Percentiles rank a stretch among this genome's conserved stretches.
Evolutionary conservation across 2,113 vertebrate species (phyloP).

Genomic region (Passerina amoena): DNA sequence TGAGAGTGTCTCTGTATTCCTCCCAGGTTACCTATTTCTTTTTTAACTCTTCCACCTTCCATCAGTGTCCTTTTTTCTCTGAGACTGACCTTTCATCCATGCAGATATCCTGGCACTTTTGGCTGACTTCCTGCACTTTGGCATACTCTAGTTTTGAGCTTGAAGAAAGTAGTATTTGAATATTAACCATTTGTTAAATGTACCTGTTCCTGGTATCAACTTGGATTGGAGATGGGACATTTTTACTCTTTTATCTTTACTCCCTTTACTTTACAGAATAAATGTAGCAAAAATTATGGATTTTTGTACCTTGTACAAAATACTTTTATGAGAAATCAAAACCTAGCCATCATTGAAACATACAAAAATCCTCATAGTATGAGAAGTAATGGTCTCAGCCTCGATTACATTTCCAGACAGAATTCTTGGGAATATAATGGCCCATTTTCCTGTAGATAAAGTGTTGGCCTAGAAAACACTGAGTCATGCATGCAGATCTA

Average conservation of each 20-base stretch:
- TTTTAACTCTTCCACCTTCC: background rate
- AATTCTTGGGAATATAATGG: background rate
- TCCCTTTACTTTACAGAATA: background rate
- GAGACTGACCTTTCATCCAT: background rate
- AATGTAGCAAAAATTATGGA: background rate
- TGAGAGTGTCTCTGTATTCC: background rate
- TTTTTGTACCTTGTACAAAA: background rate
- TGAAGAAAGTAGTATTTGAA: background rate
- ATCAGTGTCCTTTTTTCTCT: background rate
- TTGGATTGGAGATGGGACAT: rapidly evolving
- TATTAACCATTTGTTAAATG: background rate
- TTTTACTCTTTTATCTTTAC: background rate
- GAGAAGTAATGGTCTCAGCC: background rate
- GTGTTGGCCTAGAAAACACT: background rate
- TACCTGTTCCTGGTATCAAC: background rate
- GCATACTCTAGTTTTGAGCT: background rate
- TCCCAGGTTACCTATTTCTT: background rate
- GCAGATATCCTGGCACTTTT: background rate
- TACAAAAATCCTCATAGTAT: background rate
- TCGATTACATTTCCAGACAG: background rate
- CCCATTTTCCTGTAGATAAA: background rate
- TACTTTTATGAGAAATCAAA: background rate
- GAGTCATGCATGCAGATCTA: background rate
- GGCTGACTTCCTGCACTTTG: rapidly evolving
- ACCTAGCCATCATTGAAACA: background rate